These are phyloP conservation scores for Montipora capricornis DNA, from an alignment of 64 coral and sea anemone genomes.

Conservation along the genomic window DNA sequence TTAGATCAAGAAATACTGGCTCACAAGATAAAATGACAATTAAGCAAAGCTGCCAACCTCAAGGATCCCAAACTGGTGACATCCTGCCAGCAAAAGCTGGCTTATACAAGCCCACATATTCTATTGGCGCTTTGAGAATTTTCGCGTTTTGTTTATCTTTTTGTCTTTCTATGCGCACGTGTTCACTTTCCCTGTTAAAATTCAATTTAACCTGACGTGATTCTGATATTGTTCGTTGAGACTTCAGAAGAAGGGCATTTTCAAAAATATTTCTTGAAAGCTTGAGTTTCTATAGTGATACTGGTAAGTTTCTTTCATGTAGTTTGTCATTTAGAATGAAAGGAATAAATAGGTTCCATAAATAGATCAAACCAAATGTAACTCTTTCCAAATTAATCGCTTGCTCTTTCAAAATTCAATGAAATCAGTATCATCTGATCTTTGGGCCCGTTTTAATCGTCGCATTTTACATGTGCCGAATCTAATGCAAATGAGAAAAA, in stretches of 20 bases:
- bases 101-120: constrained; percentile 43
- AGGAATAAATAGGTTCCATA: neutral
- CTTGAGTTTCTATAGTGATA: neutral
- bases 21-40: neutral
- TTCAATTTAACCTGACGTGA: neutral
- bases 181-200: neutral
- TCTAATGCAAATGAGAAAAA: no score
- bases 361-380: neutral
- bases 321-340: neutral
- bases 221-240: neutral
- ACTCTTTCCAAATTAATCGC: neutral
- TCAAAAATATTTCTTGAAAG: neutral
- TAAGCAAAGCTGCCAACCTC: neutral
- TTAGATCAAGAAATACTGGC: neutral
- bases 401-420: neutral
- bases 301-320: neutral
- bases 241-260: neutral
- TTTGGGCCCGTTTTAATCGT: no score
- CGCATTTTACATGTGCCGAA: no score
- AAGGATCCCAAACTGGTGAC: neutral
- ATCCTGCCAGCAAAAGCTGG: constrained; percentile 1
- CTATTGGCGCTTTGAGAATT: neutral
- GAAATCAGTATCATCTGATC: neutral
- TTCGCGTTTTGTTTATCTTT: neutral
- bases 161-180: neutral